Evolutionary conservation across 2,888 invertebrate species (phyloP).

Genomic region (Orthosia gracilis): DNA sequence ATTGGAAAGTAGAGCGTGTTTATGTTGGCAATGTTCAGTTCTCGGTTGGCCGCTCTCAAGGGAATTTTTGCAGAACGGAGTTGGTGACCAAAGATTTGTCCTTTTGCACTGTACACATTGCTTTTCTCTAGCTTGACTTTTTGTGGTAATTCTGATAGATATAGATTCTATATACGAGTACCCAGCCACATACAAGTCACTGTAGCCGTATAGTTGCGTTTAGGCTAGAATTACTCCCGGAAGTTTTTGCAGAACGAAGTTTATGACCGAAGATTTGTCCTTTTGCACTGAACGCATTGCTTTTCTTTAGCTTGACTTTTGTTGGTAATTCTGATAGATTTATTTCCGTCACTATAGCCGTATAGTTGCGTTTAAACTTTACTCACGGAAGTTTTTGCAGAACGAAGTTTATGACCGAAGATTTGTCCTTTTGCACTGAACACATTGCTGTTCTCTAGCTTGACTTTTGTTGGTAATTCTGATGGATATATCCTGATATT

Average conservation of each 20-base stretch:
- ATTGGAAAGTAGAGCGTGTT: conserved; percentile 52
- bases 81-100: conserved; percentile 38
- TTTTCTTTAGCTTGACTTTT: too few species aligned
- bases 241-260: conserved; percentile 42
- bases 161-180: too few species aligned
- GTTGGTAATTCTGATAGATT: too few species aligned
- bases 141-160: too few species aligned
- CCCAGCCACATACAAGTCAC: too few species aligned
- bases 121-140: conserved; percentile 4
- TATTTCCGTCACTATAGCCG: too few species aligned
- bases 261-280: conserved; percentile 33
- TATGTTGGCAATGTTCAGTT: conserved; percentile 51
- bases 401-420: conserved; percentile 36
- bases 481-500: conserved; percentile 1
- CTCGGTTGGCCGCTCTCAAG: conserved; percentile 26
- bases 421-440: conserved; percentile 35
- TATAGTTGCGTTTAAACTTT: too few species aligned
- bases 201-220: too few species aligned
- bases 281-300: conserved; percentile 32
- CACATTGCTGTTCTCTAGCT: conserved; percentile 19
- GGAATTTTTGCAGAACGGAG: conserved; percentile 39
- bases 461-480: neutral
- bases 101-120: conserved; percentile 32
- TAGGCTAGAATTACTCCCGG: conserved; percentile 1
- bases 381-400: conserved; percentile 43